Base-by-base conservation (phyloP, 2,797 vertebrate genomes). In the Liparis tanakae region DNA sequence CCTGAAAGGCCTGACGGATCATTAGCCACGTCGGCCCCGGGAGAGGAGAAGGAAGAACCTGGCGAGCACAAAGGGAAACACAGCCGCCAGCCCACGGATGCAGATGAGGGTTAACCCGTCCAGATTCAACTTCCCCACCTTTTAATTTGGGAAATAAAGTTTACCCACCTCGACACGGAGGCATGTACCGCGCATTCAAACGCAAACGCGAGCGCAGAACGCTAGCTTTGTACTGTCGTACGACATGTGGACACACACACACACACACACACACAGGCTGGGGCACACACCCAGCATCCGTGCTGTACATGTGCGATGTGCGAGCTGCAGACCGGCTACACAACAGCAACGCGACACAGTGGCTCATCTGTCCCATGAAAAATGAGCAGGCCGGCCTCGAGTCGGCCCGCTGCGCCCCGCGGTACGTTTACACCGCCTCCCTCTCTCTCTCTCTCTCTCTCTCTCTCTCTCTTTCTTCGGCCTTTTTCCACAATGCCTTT, bases 291-390 rank as follows among this genome's bases (percentile, higher is more conserved):
- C 64, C 82, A 36, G 84, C 70, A 3, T 81, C 91, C 87, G 86
- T 70, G 88, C 81, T 20, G 76, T 88, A 88, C 89, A 87, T 89
- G 86, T 85, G 80, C 33, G 75, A 69, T 59, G 79, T 77, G 73
- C 58, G 50, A 53, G 78, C n/a, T 53, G 82, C 82, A 83, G 80
- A 86, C 87, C 85, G 81, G 86, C 84, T 73, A 65, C 74, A 76
- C 78, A 30, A 83, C 86, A 78, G 3, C 79, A 61, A 75, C 54
- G 59, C 54, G n/a, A 88, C 87, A 87, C 85, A 78, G 88, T 84
- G 80, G 88, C 88, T 92, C 93, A 90, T 94, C 91, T 89, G 89
- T 93, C 91, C 89, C 77, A 75, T 89, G 89, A 91, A 91, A 93
- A 91, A 91, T 78, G 80, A 88, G 85, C 85, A 85, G 72, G 67